These are phyloP conservation scores for Takifugu ocellatus DNA, from an alignment of 2,797 vertebrate species.

Conservation along the genomic window DNA sequence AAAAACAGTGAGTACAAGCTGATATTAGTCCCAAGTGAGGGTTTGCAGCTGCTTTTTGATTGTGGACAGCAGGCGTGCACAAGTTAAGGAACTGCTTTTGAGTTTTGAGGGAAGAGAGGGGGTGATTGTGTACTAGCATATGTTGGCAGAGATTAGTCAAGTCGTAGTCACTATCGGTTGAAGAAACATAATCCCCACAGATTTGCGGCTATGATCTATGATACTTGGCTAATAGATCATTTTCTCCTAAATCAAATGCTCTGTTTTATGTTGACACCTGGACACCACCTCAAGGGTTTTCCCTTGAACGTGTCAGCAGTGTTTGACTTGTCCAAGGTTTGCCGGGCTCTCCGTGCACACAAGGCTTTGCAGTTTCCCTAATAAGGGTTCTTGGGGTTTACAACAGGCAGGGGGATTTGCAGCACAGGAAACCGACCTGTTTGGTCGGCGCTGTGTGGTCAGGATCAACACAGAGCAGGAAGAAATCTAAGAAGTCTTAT, in stretches of 20 bases:
- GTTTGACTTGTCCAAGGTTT: constrained; percentile 36
- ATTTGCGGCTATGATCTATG: constrained; percentile 59
- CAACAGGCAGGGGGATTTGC: constrained; percentile 19
- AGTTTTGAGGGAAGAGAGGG: constrained; percentile 9
- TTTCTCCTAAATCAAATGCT: constrained; percentile 44
- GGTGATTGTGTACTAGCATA: constrained; percentile 31
- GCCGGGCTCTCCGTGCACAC: constrained; percentile 10
- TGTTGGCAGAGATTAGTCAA: constrained; percentile 52
- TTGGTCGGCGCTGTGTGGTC: constrained; percentile 21
- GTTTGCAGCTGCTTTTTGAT: not conserved
- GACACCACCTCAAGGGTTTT: constrained; percentile 25
- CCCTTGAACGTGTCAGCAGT: constrained; percentile 26
- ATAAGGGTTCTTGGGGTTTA: constrained; percentile 9
- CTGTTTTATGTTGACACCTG: constrained; percentile 51
- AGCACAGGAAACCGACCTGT: constrained; percentile 30
- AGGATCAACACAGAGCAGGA: constrained; percentile 16
- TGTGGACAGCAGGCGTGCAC: not conserved
- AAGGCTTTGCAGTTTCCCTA: constrained; percentile 9
- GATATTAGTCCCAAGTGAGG: too few relatives aligned
- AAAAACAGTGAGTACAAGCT: constrained; percentile 55
- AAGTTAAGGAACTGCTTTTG: constrained; percentile 10
- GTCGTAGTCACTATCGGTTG: constrained; percentile 55
- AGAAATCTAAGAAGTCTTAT: not conserved
- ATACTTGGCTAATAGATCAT: constrained; percentile 62
- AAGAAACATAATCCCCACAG: constrained; percentile 60